Evolutionary conservation across 2,113 vertebrate genomes (phyloP).

Genomic region (Forbesichthys agassizii): DNA sequence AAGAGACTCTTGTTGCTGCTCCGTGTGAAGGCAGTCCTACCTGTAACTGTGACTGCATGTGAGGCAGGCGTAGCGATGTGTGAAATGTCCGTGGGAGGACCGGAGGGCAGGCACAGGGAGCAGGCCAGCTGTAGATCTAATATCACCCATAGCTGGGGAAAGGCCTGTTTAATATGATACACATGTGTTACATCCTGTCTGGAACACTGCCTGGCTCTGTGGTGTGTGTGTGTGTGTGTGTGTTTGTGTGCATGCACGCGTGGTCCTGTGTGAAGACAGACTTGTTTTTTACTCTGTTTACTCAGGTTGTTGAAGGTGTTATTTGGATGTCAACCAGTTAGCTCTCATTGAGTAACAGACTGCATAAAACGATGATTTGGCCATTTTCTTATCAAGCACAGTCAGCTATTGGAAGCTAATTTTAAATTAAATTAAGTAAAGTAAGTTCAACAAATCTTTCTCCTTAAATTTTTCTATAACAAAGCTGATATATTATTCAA

Average conservation of each 20-base stretch:
- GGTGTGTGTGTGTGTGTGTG: constrained; percentile 13
- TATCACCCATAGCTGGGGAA: constrained; percentile 62
- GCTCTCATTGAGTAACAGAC: constrained; percentile 9
- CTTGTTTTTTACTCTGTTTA: constrained; percentile 7
- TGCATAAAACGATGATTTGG: neutral
- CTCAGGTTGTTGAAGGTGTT: constrained; percentile 17
- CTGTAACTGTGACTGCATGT: constrained; percentile 49
- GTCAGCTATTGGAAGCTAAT: no score
- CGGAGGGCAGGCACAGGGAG: constrained; percentile 34
- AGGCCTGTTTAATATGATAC: constrained; percentile 69
- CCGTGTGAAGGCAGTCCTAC: constrained; percentile 68
- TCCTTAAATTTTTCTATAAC: no score
- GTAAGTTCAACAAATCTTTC: no score
- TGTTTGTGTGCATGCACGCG: constrained; percentile 11
- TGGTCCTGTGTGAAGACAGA: constrained; percentile 39
- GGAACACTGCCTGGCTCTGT: constrained; percentile 44
- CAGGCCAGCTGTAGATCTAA: constrained; percentile 71
- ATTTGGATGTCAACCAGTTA: constrained; percentile 40
- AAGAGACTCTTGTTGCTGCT: constrained; percentile 58
- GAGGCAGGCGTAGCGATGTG: constrained; percentile 57
- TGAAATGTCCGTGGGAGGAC: constrained; percentile 69
- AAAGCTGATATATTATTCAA: no score
- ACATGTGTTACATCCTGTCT: constrained; percentile 77
- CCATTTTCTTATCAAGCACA: neutral
- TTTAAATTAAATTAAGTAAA: no score